A percentile compares a stretch with the other conserved stretches of the same genome.
phyloP scores from a whole-genome alignment of 2,113 vertebrate species.

The Poeciliopsis retropinna region DNA sequence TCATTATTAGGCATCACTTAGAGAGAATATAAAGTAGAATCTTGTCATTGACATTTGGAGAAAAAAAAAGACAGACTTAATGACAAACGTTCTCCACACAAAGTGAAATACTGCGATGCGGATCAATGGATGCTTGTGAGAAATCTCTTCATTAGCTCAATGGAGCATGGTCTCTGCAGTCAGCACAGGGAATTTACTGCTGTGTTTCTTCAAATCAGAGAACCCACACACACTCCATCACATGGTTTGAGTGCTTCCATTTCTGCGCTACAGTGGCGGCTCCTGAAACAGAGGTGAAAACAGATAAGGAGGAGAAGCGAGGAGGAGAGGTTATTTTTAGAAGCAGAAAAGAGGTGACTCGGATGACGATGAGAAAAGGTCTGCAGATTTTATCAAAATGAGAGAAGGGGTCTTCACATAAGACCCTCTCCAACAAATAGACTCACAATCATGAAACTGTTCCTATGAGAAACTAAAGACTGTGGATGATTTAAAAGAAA shows the following conservation, averaged over 20 bases:
- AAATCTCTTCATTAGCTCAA: conserved; percentile 66
- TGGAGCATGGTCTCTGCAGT: conserved; percentile 37
- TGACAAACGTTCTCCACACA: conserved; percentile 47
- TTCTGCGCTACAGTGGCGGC: conserved; percentile 31
- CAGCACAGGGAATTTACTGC: conserved; percentile 39
- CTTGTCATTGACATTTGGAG: neutral
- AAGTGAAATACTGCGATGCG: conserved; percentile 36
- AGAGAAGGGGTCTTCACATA: conserved; percentile 1
- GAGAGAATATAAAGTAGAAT: neutral
- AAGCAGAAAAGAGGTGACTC: conserved; percentile 38
- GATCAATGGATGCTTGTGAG: conserved; percentile 58
- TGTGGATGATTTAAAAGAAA: too few species aligned
- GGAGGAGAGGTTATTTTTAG: conserved; percentile 61
- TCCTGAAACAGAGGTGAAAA: conserved; percentile 43
- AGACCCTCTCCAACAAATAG: neutral
- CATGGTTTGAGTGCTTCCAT: conserved; percentile 3
- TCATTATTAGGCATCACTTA: neutral
- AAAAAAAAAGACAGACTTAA: conserved; percentile 30
- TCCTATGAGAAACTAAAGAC: neutral
- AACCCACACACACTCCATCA: conserved; percentile 7
- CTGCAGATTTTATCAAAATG: conserved; percentile 9
- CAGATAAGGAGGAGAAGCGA: conserved; percentile 30
- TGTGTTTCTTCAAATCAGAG: conserved; percentile 45
- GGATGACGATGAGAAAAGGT: conserved; percentile 44
- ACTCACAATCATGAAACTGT: neutral